Base-by-base conservation (phyloP, 2,797 vertebrate species). In the Podarcis lilfordi region DNA sequence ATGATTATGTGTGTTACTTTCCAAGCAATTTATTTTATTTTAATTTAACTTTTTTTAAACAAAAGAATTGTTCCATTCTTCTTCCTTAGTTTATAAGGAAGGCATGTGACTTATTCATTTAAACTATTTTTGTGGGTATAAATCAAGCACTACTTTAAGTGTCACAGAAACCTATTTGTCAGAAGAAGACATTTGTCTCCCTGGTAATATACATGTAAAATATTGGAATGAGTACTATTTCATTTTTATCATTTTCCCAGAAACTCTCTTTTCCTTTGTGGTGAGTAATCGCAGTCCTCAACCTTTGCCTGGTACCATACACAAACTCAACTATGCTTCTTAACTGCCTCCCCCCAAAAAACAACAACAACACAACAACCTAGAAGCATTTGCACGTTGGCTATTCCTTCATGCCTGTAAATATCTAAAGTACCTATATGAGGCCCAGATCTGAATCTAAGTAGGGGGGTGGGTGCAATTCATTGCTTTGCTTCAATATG, bases 101-200 rank as follows among this genome's bases (percentile, higher is more conserved):
- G 32, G 13, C n/a, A 78, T 0, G 4, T 27, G 37, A n/a, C 27
- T 0, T 0, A 29, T 0, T 0, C 15, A 84, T 90, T 86, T 80
- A 80, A 78, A 87, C 1, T 89, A 89, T 84, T 75, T 87, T 79
- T 50, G 45, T 85, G 15, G 1, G n/a, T 89, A 19, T 37, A 87
- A 86, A 85, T 86, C 19, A 66, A 74, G 25, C 25, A 3, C 1
- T 85, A 7, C 15, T 91, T 4, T 82, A 88, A 86, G 9, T 11
- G 1, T 3, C 50, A 69, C 9, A 84, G 72, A 90, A 88, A 7
- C 84, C 37, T 59, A 1, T 66, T 74, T 71, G 40, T 74, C 79
- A 81, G 79, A 89, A 85, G 40, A 77, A 37, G 59, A 50, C 83
- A 89, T 89, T 68, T 76, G 17, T 89, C 83, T 89, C 25, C 45